Conservation (phyloP, 2,888 invertebrate species). For the Perithous albicinctus region DNA sequence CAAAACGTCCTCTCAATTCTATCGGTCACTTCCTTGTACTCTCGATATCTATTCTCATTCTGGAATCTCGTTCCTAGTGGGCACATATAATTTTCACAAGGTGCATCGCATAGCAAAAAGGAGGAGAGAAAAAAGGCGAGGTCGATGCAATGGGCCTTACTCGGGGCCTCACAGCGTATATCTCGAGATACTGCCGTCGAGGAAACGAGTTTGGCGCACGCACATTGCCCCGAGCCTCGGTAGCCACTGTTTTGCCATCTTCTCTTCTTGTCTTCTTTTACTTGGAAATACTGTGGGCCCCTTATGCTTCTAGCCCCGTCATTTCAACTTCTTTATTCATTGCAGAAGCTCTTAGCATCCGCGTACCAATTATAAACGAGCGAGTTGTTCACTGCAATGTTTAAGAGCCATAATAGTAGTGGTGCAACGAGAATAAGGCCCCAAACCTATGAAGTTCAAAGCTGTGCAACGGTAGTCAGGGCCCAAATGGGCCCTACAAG, state of each 20-base stretch:
- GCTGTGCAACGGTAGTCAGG: constrained; percentile 5
- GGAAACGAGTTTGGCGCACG: constrained; percentile 55
- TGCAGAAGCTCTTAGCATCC: constrained; percentile 5
- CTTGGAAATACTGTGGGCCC: constrained; percentile 22
- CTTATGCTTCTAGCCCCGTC: not conserved
- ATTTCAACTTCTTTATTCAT: constrained; percentile 24
- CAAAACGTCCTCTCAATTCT: not conserved
- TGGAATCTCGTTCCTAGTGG: not conserved
- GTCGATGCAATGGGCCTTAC: constrained; percentile 7
- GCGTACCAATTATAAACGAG: constrained; percentile 25
- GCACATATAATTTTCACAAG: constrained; percentile 6
- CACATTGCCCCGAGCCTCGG: constrained; percentile 3
- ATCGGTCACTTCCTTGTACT: constrained; percentile 5
- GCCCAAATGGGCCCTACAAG: not conserved
- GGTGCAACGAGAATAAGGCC: not conserved
- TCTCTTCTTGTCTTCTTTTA: constrained; percentile 21
- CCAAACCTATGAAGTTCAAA: constrained; percentile 8
- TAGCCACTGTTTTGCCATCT: constrained; percentile 10
- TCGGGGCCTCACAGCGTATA: constrained; percentile 19
- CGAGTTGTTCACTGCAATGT: constrained; percentile 10
- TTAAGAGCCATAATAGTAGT: not conserved
- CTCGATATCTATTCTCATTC: not conserved
- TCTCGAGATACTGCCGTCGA: constrained; percentile 22
- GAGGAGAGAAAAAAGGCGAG: not conserved
- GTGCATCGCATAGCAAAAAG: not conserved